Evolutionary conservation across 1,140 invertebrate genomes (phyloP).

Genomic region (Hycleus cichorii): DNA sequence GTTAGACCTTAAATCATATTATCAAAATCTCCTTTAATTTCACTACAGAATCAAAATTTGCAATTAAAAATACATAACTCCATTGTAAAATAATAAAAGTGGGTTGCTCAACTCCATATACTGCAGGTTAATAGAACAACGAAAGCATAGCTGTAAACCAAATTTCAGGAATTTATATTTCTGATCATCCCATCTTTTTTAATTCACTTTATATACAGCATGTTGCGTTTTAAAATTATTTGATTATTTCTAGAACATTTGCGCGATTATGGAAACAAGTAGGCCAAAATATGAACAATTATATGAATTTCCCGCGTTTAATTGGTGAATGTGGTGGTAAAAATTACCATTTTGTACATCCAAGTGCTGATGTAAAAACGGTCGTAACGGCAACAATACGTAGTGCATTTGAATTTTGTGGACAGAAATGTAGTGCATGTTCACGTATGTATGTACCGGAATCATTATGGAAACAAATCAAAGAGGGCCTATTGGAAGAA

Average conservation of each 20-base stretch:
- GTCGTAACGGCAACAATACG: slow-evolving; percentile 81
- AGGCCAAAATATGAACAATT: slow-evolving; percentile 78
- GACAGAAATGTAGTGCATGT: slow-evolving; percentile 98
- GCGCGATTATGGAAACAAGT: slow-evolving; percentile 89
- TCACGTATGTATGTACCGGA: slow-evolving; percentile 92
- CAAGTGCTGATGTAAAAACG: slow-evolving; percentile 75
- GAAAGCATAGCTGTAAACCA: too few species aligned
- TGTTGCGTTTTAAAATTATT: too few species aligned
- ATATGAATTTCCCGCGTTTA: slow-evolving; percentile 86
- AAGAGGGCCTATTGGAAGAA: slow-evolving; percentile 60
- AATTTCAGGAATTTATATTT: too few species aligned
- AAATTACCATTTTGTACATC: slow-evolving; percentile 97
- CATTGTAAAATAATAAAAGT: too few species aligned
- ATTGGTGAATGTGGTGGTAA: slow-evolving; percentile 98
- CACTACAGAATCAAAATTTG: too few species aligned
- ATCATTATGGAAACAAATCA: slow-evolving; percentile 81
- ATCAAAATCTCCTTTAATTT: too few species aligned
- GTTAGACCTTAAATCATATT: too few species aligned
- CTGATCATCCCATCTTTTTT: too few species aligned
- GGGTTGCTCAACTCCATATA: too few species aligned
- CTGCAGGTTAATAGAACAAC: too few species aligned
- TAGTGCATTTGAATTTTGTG: slow-evolving; percentile 92
- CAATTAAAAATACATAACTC: too few species aligned
- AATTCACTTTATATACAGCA: too few species aligned
- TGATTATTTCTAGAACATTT: slow-evolving; percentile 65